phyloP scores from a whole-genome alignment of 2,113 vertebrate species.

The Nibea albiflora region DNA sequence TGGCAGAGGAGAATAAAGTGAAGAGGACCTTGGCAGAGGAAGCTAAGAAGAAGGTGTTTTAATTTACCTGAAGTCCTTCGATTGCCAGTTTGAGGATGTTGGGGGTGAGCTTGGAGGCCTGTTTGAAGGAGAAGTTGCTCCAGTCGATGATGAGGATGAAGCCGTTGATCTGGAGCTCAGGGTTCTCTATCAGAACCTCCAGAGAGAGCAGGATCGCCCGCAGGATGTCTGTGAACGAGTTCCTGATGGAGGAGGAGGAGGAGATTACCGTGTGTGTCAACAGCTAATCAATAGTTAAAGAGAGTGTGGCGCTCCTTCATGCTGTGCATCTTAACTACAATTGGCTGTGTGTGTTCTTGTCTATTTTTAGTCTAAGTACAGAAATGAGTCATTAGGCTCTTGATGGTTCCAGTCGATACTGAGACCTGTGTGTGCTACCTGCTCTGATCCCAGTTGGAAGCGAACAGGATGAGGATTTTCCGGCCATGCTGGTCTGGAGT shows the following conservation, averaged over 20 bases:
- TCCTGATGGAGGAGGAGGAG: conserved; percentile 48
- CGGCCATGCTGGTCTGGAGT: conserved; percentile 96
- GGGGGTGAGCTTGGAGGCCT: conserved; percentile 98
- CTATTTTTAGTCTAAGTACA: not conserved
- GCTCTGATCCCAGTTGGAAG: conserved; percentile 99
- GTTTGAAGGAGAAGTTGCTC: conserved; percentile 99
- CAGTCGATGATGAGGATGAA: conserved; percentile 99
- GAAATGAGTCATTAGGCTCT: conserved; percentile 31
- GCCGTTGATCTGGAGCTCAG: conserved; percentile 97
- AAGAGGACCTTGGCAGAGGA: no score
- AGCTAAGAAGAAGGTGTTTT: not conserved
- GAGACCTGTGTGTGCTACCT: conserved; percentile 81
- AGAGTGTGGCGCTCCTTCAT: not conserved
- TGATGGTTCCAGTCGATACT: conserved; percentile 27
- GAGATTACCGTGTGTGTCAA: not conserved
- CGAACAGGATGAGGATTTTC: conserved; percentile 97
- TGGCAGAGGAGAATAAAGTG: no score
- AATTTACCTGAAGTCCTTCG: conserved; percentile 94
- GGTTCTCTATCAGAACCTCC: conserved; percentile 98
- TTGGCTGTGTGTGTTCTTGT: conserved; percentile 1
- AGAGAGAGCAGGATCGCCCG: conserved; percentile 96
- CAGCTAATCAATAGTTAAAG: conserved; percentile 34
- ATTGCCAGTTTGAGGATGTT: conserved; percentile 98
- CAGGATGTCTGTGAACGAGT: conserved; percentile 93
- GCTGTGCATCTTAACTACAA: conserved; percentile 27